Conservation (phyloP, 2,113 vertebrate species). For the Sigmodon hispidus region DNA sequence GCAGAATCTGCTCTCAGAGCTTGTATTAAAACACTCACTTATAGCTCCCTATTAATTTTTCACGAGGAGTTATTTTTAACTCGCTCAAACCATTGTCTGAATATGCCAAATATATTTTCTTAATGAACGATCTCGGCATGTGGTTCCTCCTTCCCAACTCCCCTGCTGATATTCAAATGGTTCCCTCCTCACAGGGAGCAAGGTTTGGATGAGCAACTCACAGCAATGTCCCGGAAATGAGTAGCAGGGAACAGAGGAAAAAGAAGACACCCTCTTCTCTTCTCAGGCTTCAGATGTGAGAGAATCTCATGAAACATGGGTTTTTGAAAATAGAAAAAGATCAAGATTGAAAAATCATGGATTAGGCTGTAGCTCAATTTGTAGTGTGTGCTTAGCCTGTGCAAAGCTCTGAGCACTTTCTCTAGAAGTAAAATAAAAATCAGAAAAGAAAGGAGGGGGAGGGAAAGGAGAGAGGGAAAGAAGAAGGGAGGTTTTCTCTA, state of each 20-base stretch:
- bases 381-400: not conserved
- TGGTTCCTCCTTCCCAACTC: slow-evolving; percentile 70
- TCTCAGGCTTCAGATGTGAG: slow-evolving; percentile 26
- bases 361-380: not conserved
- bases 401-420: not conserved
- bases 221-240: slow-evolving; percentile 70
- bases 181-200: slow-evolving; percentile 59
- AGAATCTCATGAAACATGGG: slow-evolving; percentile 42
- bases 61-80: slow-evolving; percentile 83
- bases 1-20: slow-evolving; percentile 70
- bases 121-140: slow-evolving; percentile 72
- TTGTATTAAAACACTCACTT: slow-evolving; percentile 83
- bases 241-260: not conserved
- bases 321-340: slow-evolving; percentile 48
- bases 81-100: slow-evolving; percentile 77
- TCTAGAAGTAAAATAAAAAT: not conserved
- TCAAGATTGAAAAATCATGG: not conserved
- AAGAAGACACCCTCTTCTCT: not conserved
- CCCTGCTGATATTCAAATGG: slow-evolving; percentile 74
- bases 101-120: slow-evolving; percentile 80
- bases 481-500: not conserved
- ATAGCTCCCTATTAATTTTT: slow-evolving; percentile 83
- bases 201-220: slow-evolving; percentile 56
- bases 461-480: no score
- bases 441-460: not conserved